Conservation (phyloP, 2,797 vertebrate species). For the Decapterus maruadsi region DNA sequence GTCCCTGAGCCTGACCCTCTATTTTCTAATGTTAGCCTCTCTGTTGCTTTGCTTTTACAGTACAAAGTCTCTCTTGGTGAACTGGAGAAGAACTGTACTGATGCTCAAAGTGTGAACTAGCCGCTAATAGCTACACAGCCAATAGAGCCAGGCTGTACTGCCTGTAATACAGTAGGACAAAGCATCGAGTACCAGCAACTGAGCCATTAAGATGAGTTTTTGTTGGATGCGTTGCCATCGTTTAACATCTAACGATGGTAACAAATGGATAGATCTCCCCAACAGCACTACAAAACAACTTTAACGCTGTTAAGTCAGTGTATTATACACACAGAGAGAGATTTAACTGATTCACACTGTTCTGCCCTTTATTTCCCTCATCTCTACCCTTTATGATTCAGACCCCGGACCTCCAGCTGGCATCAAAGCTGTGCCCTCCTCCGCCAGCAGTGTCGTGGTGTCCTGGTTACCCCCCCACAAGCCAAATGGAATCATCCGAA, state of each 20-base stretch:
- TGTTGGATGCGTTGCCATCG: background rate
- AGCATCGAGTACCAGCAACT: background rate
- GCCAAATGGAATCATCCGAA: conserved; percentile 97
- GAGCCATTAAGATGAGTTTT: background rate
- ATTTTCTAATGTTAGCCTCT: too few species aligned
- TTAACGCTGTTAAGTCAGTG: background rate
- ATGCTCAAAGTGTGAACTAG: background rate
- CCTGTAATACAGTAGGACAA: background rate
- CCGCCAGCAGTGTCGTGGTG: conserved; percentile 95
- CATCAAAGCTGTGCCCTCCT: conserved; percentile 97
- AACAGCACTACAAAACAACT: background rate
- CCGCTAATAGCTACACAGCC: too few species aligned
- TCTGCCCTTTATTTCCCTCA: conserved; percentile 33
- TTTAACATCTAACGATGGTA: background rate
- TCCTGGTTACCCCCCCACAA: conserved; percentile 97
- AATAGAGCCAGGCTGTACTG: background rate
- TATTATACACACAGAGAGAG: background rate
- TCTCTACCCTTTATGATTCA: conserved; percentile 67
- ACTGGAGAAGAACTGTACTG: background rate
- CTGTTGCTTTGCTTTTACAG: too few species aligned
- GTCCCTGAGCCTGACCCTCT: too few species aligned
- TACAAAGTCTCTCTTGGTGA: too few species aligned
- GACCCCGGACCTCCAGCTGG: conserved; percentile 97
- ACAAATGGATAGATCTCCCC: background rate
- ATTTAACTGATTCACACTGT: conserved; percentile 20